Evolutionary conservation across 92 coral and sea anemone genomes (phyloP).

Genomic region (Palythoa grandis): DNA sequence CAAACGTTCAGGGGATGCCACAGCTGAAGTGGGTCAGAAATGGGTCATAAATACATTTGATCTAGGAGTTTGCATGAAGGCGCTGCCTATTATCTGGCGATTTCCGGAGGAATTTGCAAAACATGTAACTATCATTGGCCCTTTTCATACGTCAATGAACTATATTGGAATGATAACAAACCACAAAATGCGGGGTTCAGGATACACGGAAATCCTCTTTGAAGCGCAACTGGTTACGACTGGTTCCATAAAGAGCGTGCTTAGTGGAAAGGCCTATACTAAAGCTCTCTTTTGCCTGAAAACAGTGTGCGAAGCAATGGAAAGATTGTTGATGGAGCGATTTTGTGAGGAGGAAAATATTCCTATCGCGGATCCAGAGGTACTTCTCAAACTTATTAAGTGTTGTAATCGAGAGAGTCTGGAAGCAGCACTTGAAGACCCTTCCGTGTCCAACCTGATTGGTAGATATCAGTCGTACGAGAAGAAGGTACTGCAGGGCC

Average conservation of each 20-base stretch:
- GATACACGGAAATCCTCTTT: conserved; percentile 17
- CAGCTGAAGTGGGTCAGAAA: conserved; percentile 24
- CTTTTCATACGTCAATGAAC: conserved; percentile 64
- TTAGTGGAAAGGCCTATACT: conserved; percentile 41
- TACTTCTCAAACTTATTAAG: not conserved
- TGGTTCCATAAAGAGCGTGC: conserved; percentile 28
- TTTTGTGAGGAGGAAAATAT: conserved; percentile 38
- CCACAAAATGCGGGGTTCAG: conserved; percentile 50
- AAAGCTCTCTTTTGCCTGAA: conserved; percentile 20
- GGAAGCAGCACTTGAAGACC: not conserved
- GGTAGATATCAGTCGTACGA: not conserved
- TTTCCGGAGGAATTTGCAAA: conserved; percentile 60
- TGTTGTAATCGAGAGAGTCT: not conserved
- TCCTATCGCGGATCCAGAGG: not conserved
- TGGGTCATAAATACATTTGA: conserved; percentile 48
- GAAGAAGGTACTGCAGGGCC: not conserved
- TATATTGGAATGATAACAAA: conserved; percentile 61
- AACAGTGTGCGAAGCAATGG: conserved; percentile 22
- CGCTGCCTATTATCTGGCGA: conserved; percentile 66
- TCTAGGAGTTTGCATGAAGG: conserved; percentile 63
- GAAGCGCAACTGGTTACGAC: conserved; percentile 32
- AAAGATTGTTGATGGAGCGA: conserved; percentile 44
- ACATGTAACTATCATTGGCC: conserved; percentile 60
- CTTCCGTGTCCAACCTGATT: not conserved
- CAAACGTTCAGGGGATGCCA: not conserved